These are phyloP conservation scores for Drymonia ruficornis DNA, from an alignment of 2,888 invertebrate genomes.

Conservation along the genomic window DNA sequence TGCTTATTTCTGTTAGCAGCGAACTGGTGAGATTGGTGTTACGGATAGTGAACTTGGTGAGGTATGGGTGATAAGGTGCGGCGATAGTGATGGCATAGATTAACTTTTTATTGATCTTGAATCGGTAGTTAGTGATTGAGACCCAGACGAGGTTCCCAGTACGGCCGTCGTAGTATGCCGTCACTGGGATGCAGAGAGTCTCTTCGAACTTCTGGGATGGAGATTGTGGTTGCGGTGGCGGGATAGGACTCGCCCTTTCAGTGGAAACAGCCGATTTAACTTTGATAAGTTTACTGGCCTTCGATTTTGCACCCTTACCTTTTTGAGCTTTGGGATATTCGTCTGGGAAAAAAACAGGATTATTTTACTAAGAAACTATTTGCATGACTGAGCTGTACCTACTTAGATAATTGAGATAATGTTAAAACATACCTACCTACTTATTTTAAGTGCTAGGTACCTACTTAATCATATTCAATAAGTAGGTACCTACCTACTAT, in stretches of 20 bases:
- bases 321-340: background rate
- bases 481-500: background rate
- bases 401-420: too few relatives aligned
- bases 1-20: constrained; percentile 47
- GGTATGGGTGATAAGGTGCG: constrained; percentile 50
- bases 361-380: background rate
- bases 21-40: constrained; percentile 35
- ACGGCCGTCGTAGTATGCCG: constrained; percentile 44
- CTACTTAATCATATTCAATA: too few relatives aligned
- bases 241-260: background rate
- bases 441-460: too few relatives aligned
- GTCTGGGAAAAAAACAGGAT: background rate
- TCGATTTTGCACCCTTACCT: background rate
- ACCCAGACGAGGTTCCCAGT: constrained; percentile 46
- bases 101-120: constrained; percentile 40
- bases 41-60: constrained; percentile 47
- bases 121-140: constrained; percentile 34
- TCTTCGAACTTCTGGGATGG: background rate
- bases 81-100: constrained; percentile 50
- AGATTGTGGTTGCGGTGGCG: background rate
- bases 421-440: too few relatives aligned
- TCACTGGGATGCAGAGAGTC: constrained; percentile 21
- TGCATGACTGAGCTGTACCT: too few relatives aligned
- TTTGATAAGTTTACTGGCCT: background rate
- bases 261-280: background rate